phyloP scores from a whole-genome alignment of 2,113 vertebrate genomes.

The Oceanodroma tethys region DNA sequence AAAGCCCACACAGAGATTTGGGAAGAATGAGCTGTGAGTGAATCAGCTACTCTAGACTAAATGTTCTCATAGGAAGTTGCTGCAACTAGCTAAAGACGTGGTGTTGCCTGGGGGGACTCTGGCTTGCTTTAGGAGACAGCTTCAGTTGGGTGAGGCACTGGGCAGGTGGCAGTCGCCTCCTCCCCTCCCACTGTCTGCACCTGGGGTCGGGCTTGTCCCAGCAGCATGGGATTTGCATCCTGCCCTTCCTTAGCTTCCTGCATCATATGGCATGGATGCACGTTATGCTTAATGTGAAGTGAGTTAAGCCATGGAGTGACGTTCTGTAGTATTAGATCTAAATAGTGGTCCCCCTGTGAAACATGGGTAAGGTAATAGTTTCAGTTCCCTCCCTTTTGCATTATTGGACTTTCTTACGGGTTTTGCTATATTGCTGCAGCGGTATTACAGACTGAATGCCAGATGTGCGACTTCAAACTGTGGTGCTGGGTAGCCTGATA shows the following conservation, averaged over 20 bases:
- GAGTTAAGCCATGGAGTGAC: background rate
- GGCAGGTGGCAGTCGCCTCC: rapidly evolving
- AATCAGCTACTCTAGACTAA: background rate
- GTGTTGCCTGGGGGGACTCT: background rate
- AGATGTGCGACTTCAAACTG: background rate
- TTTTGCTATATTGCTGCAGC: background rate
- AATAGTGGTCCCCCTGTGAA: background rate
- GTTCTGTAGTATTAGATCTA: background rate
- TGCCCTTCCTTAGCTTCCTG: background rate
- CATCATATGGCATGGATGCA: rapidly evolving
- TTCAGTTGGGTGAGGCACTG: background rate
- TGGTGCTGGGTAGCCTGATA: background rate
- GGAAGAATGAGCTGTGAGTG: background rate
- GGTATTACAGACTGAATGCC: background rate
- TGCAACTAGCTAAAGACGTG: background rate
- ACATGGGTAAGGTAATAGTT: background rate
- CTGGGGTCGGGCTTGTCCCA: background rate
- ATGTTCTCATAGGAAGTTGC: background rate
- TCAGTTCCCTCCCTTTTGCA: background rate
- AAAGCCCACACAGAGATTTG: background rate
- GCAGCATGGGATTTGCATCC: background rate
- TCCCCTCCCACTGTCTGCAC: background rate
- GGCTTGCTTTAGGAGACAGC: background rate
- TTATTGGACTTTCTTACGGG: background rate
- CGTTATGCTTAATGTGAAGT: background rate